Evolutionary conservation across 1,140 invertebrate genomes (phyloP).

Genomic region (Gonatopus flavifemur): DNA sequence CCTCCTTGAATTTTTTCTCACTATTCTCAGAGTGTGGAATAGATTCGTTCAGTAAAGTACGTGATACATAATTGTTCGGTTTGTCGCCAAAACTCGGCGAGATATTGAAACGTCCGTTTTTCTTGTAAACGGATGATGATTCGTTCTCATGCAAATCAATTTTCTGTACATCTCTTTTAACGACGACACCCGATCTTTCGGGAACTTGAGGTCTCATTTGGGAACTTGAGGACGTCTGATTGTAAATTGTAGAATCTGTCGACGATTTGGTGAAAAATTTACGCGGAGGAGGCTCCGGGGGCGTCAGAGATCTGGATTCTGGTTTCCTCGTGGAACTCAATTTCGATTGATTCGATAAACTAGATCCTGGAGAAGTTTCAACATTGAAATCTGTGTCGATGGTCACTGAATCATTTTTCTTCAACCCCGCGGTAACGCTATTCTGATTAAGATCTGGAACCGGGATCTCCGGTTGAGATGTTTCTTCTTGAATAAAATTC

Average conservation of each 20-base stretch:
- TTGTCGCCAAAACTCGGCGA: constrained; percentile 42
- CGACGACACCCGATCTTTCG: constrained; percentile 21
- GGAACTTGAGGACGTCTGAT: constrained; percentile 8
- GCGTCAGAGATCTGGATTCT: constrained; percentile 43
- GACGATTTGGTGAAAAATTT: constrained; percentile 47
- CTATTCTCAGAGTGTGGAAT: constrained; percentile 17
- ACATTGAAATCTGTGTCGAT: no score
- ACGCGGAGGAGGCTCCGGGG: constrained; percentile 57
- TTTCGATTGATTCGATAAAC: constrained; percentile 19
- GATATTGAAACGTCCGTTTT: constrained; percentile 30
- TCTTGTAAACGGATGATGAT: constrained; percentile 24
- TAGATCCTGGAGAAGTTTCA: no score
- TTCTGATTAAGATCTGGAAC: no score
- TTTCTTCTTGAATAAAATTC: no score
- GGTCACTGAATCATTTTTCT: no score
- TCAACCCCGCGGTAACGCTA: no score
- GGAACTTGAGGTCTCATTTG: constrained; percentile 27
- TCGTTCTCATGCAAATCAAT: constrained; percentile 20
- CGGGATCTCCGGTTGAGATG: no score
- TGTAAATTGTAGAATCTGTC: constrained; percentile 11
- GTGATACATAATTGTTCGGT: constrained; percentile 25
- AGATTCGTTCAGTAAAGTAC: constrained; percentile 12
- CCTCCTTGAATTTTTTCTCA: constrained; percentile 30
- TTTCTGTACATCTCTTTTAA: constrained; percentile 29
- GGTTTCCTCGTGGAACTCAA: constrained; percentile 26